Evolutionary conservation across 2,797 vertebrate genomes (phyloP).

Genomic region (Lagodon rhomboides): DNA sequence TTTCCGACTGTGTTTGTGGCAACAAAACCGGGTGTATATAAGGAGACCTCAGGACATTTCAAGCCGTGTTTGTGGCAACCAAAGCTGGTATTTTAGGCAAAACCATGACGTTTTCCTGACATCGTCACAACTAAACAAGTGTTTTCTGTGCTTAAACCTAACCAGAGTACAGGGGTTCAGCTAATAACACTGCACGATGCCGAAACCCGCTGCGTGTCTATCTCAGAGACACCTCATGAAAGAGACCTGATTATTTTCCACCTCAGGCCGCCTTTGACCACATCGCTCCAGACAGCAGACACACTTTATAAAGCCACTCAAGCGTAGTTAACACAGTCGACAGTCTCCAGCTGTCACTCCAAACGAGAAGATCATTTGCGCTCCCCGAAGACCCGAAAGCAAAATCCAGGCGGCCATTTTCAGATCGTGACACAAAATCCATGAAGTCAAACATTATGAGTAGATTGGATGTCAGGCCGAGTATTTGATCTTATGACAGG

Average conservation of each 20-base stretch:
- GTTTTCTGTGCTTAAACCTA: too few relatives aligned
- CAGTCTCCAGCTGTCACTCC: constrained; percentile 53
- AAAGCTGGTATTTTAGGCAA: too few relatives aligned
- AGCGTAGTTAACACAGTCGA: constrained; percentile 39
- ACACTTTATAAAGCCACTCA: constrained; percentile 21
- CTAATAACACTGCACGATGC: background rate
- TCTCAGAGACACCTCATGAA: background rate
- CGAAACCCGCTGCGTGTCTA: background rate
- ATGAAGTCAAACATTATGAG: constrained; percentile 43
- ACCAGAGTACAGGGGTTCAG: too few relatives aligned
- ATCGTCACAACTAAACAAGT: too few relatives aligned
- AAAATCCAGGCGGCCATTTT: constrained; percentile 56
- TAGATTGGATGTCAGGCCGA: constrained; percentile 46
- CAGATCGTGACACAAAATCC: constrained; percentile 66
- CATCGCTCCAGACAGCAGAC: constrained; percentile 22
- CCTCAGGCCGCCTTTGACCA: constrained; percentile 17
- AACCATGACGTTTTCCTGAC: too few relatives aligned
- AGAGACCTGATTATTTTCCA: constrained; percentile 35
- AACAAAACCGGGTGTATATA: too few relatives aligned
- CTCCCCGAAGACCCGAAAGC: constrained; percentile 36
- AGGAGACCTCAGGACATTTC: too few relatives aligned
- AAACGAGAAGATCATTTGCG: constrained; percentile 51
- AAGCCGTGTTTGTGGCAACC: too few relatives aligned
- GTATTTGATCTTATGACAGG: constrained; percentile 58
- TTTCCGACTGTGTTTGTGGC: too few relatives aligned